These are phyloP conservation scores for Diceros bicornis DNA, from an alignment of 2,797 vertebrate species.

Conservation along the genomic window DNA sequence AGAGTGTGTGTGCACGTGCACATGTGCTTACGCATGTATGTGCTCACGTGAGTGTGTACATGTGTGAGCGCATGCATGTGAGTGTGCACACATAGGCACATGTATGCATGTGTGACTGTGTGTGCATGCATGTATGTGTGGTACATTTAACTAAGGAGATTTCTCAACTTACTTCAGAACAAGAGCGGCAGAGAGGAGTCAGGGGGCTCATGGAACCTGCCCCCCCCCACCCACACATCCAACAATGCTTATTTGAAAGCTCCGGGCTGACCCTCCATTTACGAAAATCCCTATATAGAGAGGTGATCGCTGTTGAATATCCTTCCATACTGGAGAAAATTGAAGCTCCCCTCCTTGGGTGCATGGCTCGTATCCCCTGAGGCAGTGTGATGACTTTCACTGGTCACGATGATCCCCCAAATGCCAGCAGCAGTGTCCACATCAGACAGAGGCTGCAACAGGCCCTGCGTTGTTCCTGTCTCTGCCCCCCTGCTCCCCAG, in stretches of 20 bases:
- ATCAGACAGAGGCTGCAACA: accelerated
- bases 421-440: accelerated
- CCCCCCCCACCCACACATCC: too few relatives aligned
- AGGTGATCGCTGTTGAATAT: accelerated
- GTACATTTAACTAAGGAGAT: background rate
- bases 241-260: accelerated
- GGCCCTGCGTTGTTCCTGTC: accelerated
- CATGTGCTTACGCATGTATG: too few relatives aligned
- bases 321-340: background rate
- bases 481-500: accelerated
- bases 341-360: too few relatives aligned
- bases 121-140: accelerated
- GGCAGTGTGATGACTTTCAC: accelerated
- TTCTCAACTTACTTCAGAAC: background rate
- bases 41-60: accelerated
- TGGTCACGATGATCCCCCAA: accelerated
- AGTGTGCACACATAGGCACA: background rate
- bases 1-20: background rate
- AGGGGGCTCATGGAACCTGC: accelerated
- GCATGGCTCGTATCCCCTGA: background rate
- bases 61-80: too few relatives aligned
- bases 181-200: too few relatives aligned
- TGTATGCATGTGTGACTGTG: accelerated
- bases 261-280: background rate
- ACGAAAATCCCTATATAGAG: background rate